Percentiles rank a stretch among this genome's conserved stretches.
These are phyloP conservation scores for Dermochelys coriacea DNA, from an alignment of 2,797 vertebrate genomes.

Conservation along the genomic window DNA sequence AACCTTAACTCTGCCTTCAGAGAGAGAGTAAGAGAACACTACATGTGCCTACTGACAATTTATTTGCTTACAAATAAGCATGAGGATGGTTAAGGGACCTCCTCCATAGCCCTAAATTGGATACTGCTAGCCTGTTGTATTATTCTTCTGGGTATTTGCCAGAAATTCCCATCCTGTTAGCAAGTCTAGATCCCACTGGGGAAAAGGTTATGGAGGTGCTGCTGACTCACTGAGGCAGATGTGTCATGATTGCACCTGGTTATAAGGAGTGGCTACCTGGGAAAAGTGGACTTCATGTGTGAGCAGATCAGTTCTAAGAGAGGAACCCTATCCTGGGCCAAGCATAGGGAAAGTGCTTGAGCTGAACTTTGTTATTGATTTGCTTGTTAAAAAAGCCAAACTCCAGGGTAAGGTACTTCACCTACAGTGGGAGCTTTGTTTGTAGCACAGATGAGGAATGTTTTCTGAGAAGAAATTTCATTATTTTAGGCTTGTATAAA, in stretches of 20 bases:
- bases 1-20: neutral
- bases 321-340: neutral
- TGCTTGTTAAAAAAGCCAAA: neutral
- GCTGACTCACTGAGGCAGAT: neutral
- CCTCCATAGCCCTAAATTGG: neutral
- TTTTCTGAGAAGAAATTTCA: fast-evolving
- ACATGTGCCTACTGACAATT: no score
- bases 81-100: neutral
- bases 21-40: neutral
- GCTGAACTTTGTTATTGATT: neutral
- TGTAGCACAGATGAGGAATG: neutral
- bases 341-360: neutral
- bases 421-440: no score
- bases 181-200: neutral
- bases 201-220: neutral
- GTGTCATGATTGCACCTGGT: neutral
- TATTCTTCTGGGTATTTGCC: neutral
- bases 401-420: neutral
- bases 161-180: neutral
- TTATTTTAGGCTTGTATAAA: neutral
- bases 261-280: neutral
- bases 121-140: neutral
- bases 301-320: neutral
- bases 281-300: neutral
- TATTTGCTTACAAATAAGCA: neutral